These are phyloP conservation scores for Spea hammondii DNA, from an alignment of 2,797 vertebrate genomes.

Conservation along the genomic window DNA sequence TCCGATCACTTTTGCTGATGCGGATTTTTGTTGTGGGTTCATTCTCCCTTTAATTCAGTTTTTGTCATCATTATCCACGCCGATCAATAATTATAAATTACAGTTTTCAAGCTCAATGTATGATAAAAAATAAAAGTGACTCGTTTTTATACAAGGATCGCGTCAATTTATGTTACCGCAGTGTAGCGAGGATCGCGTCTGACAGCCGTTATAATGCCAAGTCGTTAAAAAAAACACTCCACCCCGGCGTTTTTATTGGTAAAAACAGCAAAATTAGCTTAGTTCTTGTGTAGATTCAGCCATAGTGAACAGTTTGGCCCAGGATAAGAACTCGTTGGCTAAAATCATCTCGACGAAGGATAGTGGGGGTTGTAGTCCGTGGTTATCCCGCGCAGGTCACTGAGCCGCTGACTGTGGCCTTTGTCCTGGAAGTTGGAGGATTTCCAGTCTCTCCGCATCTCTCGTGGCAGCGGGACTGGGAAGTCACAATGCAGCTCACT, in stretches of 20 bases:
- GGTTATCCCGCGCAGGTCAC: neutral
- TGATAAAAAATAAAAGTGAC: neutral
- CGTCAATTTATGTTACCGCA: neutral
- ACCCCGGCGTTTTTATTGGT: neutral
- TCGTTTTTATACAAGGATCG: neutral
- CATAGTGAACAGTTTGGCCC: neutral
- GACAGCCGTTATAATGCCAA: conserved; percentile 29
- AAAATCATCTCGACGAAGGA: neutral
- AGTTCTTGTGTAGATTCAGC: neutral
- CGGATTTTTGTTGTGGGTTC: neutral
- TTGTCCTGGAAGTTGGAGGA: neutral
- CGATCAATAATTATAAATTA: neutral
- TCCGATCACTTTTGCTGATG: neutral
- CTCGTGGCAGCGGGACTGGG: neutral
- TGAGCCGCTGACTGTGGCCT: no score
- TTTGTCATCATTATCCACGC: conserved; percentile 1
- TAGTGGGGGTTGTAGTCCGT: neutral
- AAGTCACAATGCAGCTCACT: conserved; percentile 42
- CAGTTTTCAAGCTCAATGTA: neutral
- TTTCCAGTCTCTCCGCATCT: neutral
- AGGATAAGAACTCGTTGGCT: neutral
- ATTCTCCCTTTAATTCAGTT: neutral
- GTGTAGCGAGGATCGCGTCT: conserved; percentile 6
- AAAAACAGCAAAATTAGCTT: neutral
- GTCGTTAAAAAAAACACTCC: conserved; percentile 1